These are phyloP conservation scores for Pedetes capensis DNA, from an alignment of 2,113 vertebrate species.

Conservation along the genomic window DNA sequence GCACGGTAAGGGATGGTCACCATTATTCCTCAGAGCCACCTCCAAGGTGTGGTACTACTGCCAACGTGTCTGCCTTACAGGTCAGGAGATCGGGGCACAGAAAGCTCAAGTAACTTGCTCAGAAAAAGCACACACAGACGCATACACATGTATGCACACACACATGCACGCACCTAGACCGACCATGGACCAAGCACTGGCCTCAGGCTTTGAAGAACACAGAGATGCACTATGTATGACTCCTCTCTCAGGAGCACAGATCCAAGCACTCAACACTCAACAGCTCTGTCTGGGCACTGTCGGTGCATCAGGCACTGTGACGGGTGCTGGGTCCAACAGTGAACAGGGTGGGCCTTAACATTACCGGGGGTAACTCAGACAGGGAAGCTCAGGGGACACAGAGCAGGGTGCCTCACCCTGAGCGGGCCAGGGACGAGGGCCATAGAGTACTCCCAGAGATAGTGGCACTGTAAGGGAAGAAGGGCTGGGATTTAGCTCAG, in stretches of 20 bases:
- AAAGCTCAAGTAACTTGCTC: neutral
- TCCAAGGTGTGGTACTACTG: too few relatives aligned
- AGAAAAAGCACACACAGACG: neutral
- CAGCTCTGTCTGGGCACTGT: neutral
- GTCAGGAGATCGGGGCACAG: too few relatives aligned
- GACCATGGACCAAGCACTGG: neutral
- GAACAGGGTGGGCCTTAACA: neutral
- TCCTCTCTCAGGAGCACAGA: neutral
- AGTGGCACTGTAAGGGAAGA: neutral
- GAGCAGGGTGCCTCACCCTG: neutral
- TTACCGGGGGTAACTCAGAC: too few relatives aligned
- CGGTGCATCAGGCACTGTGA: too few relatives aligned
- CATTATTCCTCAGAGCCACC: neutral
- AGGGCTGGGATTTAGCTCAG: too few relatives aligned
- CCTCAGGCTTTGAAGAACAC: too few relatives aligned
- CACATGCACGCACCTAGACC: too few relatives aligned
- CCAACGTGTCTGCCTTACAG: too few relatives aligned
- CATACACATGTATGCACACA: too few relatives aligned
- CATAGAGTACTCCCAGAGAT: neutral
- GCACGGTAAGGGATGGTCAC: neutral
- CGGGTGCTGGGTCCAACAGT: neutral
- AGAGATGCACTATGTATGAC: too few relatives aligned
- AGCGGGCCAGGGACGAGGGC: neutral
- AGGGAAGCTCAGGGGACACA: too few relatives aligned
- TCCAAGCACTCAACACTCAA: neutral